Evolutionary conservation across 2,797 vertebrate genomes (phyloP), one percentile per base, ranked within the genome.

Genomic region (Amazona finschi): DNA sequence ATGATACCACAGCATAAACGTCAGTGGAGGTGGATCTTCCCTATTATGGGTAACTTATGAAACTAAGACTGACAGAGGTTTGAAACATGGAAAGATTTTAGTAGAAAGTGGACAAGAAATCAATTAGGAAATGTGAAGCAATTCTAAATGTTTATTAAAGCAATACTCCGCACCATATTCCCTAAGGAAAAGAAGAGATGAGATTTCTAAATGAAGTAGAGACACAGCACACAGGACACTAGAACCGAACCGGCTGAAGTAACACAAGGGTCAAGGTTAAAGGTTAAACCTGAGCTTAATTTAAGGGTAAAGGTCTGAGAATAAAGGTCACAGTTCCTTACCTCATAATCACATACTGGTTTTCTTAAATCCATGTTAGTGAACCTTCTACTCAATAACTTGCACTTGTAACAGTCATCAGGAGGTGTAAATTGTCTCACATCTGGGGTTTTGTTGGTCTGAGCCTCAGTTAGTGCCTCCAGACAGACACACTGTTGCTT

Each of bases 81-180:
- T 91, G 85, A 90, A 86, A 88, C 9, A 44, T 20, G 31, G 31
- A 11, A 84, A 60, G 43, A 28, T 95, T 96, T 95, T 67, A 91
- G 33, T 20, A 33, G 15, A 19, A 93, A 88, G 36, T 9, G 62
- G 52, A 67, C 28, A 81, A 95, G 33, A 80, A 92, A 90, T 85
- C n/a, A 78, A 70, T 50, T 85, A 70, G 72, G 52, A 90, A 93
- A 93, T 5, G 14, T 8, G 33, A 81, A 89, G 16, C 12, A 83
- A n/a, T 62, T 83, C 18, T 55, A 64, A 85, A 75, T 27, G 2
- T 15, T 79, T 61, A 47, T 39, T 69, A 72, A 76, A 93, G 44
- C 19, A 62, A 64, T 38, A 44, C 18, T 62, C 46, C 33, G 93
- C 67, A 33, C 5, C 5, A 25, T 7, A 4, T 52, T 85, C 80